Evolutionary conservation across 2,888 invertebrate genomes (phyloP).

Genomic region (Leistus spinibarbis): DNA sequence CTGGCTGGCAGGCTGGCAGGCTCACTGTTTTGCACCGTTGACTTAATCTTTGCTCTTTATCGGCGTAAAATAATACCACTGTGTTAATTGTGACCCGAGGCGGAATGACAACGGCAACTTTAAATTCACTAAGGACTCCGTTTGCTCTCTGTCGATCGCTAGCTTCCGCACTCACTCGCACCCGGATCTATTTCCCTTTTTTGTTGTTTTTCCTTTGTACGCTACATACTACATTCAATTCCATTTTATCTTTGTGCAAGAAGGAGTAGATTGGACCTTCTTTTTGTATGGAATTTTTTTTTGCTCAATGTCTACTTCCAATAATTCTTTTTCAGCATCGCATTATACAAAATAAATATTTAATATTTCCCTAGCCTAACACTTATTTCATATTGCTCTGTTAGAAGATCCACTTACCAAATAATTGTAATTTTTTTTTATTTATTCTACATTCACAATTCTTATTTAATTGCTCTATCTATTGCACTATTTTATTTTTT

Average conservation of each 20-base stretch:
- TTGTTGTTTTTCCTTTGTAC: neutral
- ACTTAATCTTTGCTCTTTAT: slow-evolving; percentile 34
- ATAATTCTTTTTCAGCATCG: neutral
- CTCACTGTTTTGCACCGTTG: slow-evolving; percentile 32
- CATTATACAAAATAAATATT: no score
- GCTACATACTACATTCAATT: neutral
- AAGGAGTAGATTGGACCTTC: neutral
- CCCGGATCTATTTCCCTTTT: neutral
- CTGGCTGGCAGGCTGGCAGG: no score
- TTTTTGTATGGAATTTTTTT: neutral
- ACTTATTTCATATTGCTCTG: no score
- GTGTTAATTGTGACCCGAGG: slow-evolving; percentile 25
- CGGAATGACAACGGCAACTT: slow-evolving; percentile 16
- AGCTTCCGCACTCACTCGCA: neutral
- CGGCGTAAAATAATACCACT: slow-evolving; percentile 30
- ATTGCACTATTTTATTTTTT: no score
- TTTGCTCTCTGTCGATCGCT: neutral
- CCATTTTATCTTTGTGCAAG: neutral
- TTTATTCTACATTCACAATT: no score
- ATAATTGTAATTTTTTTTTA: no score
- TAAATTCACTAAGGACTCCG: neutral
- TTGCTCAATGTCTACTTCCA: neutral
- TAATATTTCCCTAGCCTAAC: no score
- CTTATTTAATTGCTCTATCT: no score
- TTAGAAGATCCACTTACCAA: no score